Base-by-base conservation (phyloP, 2,113 vertebrate genomes). In the Boulengeromyrus knoepffleri region DNA sequence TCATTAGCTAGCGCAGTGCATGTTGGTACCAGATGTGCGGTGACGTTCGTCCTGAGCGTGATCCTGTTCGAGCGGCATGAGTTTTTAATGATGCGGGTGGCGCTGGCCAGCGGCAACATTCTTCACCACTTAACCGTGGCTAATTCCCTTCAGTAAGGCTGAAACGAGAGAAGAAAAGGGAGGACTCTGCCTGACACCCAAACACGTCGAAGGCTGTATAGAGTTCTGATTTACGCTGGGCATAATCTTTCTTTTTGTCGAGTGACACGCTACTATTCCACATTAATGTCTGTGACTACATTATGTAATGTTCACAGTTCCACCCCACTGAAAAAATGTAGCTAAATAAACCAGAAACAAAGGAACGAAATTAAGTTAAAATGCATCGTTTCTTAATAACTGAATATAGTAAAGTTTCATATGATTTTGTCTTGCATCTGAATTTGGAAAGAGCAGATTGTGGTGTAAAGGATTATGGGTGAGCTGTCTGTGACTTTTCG, bases 11-110 rank as follows among this genome's bases (percentile, higher is more conserved):
- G 19, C 88, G 91, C 91, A 90, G 80, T n/a, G 50, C 86, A 91
- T 90, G 88, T 50, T 92, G 91, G 89, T 87, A 88, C 87, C 92
- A 93, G 90, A 93, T 92, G 93, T 80, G 74, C 31, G 39, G 4
- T 21, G 24, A 90, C 91, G 90, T 10, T 92, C 92, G 90, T 94
- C 93, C 93, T 90, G 66, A 90, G 50, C 88, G 0, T 91, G 91
- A 42, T 87, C 91, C 91, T 91, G 93, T 94, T 92, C 91, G 89
- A 94, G 88, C 70, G 94, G 95, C 94, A 94, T 88, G 86, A 93
- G 88, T 90, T 70, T 92, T 52, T 88, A 21, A 46, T 91, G 92
- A 92, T 24, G 47, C 42, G 1, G 27, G 90, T 89, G 52, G 93
- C 94, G 90, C 31, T 58, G 39, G 85, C 50, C 45, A 15, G 31